Percentiles rank a stretch among this genome's conserved stretches.
phyloP scores from a whole-genome alignment of 92 coral and sea anemone species.

The Bergia puertoricense region DNA sequence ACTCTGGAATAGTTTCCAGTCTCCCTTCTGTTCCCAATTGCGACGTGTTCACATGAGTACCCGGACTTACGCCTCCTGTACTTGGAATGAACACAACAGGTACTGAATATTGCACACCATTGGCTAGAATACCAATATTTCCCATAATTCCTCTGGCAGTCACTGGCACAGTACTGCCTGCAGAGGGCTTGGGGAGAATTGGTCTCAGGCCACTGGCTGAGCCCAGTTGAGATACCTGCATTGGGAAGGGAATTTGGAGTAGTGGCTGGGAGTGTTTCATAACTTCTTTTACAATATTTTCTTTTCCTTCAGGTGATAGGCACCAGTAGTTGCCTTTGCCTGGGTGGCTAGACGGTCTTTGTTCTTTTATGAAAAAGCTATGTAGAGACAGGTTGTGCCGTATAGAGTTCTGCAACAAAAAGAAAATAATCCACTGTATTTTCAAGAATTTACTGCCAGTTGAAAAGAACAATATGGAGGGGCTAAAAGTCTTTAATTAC shows the following conservation, averaged over 20 bases:
- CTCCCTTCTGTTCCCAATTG: background rate
- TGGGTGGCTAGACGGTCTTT: slow-evolving; percentile 81
- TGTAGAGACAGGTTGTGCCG: slow-evolving; percentile 97
- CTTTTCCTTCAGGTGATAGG: slow-evolving; percentile 96
- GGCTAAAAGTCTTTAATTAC: no score
- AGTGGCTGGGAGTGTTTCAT: slow-evolving; percentile 81
- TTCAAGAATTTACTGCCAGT: background rate
- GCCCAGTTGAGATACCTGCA: slow-evolving; percentile 33
- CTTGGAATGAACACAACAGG: slow-evolving; percentile 52
- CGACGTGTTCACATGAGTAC: background rate
- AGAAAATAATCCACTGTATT: background rate
- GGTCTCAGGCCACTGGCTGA: slow-evolving; percentile 76
- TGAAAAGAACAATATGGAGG: no score
- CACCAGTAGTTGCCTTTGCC: slow-evolving; percentile 99
- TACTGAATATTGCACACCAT: slow-evolving; percentile 34
- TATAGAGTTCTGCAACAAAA: slow-evolving; percentile 86
- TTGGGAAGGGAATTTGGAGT: slow-evolving; percentile 54
- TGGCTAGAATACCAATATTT: slow-evolving; percentile 37
- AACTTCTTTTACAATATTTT: slow-evolving; percentile 85
- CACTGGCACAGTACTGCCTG: slow-evolving; percentile 17
- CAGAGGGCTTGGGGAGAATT: slow-evolving; percentile 90
- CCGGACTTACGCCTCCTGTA: background rate
- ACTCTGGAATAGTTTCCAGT: background rate
- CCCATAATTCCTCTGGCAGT: slow-evolving; percentile 41
- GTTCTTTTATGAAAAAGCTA: slow-evolving; percentile 91